Evolutionary conservation across 1,140 invertebrate genomes (phyloP).

Genomic region (Brachionus manjavacas): DNA sequence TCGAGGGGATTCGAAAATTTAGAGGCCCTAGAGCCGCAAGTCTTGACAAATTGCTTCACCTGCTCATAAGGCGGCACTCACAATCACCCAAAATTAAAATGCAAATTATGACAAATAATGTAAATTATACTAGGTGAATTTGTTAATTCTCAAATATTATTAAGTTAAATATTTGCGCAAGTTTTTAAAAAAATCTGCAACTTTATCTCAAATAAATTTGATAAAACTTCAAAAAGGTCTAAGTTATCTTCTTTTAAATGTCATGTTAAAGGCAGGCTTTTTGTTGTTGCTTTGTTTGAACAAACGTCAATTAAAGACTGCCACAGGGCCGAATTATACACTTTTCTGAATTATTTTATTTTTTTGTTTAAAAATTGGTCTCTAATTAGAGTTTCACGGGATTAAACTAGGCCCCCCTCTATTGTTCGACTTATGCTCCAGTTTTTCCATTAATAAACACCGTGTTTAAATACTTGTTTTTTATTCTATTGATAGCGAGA

Average conservation of each 20-base stretch:
- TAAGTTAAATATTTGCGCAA: not conserved
- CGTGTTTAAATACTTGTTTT: not conserved
- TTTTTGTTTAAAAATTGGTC: not conserved
- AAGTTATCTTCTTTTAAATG: not conserved
- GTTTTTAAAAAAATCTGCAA: not conserved
- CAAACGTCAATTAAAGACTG: not conserved
- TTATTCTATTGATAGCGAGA: not conserved
- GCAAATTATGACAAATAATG: not conserved
- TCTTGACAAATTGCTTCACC: not conserved
- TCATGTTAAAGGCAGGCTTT: not conserved
- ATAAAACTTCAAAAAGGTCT: not conserved
- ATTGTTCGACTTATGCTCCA: conserved; percentile 37
- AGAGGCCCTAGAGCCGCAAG: not conserved
- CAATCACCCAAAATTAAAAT: too few species aligned
- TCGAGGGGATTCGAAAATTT: not conserved
- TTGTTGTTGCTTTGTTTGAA: not conserved
- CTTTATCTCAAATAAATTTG: not conserved
- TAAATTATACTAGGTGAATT: not conserved
- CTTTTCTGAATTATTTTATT: conserved; percentile 1
- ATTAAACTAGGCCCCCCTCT: not conserved
- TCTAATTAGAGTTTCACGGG: not conserved
- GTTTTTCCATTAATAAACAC: conserved; percentile 29
- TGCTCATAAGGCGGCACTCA: not conserved
- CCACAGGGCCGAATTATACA: not conserved
- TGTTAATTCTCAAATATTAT: not conserved